A percentile compares a stretch with the other conserved stretches of the same genome.
Evolutionary conservation across 2,113 vertebrate genomes (phyloP).

Genomic region (Odobenus rosmarus): DNA sequence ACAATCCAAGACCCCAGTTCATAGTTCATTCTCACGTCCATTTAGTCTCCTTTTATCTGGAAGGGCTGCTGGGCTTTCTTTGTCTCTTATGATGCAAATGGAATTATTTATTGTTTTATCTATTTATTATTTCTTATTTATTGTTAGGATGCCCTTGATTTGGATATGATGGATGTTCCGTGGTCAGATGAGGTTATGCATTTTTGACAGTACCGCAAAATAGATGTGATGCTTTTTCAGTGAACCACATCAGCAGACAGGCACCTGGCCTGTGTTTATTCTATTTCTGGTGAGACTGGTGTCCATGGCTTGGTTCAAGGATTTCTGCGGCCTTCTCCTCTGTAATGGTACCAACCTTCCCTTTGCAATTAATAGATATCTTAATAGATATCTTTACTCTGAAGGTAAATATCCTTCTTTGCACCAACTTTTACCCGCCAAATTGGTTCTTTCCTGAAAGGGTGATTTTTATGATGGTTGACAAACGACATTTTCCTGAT

Average conservation of each 20-base stretch:
- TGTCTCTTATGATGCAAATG: fast-evolving
- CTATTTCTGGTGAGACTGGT: background rate
- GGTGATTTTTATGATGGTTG: background rate
- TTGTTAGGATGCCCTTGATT: background rate
- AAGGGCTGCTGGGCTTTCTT: no score
- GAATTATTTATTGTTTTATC: no score
- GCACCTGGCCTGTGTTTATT: background rate
- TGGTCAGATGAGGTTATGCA: background rate
- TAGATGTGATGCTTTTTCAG: background rate
- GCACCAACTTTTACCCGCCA: background rate
- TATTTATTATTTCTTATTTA: no score
- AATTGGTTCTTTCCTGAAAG: background rate
- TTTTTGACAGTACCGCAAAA: background rate
- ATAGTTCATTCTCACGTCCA: fast-evolving
- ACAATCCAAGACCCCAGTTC: background rate
- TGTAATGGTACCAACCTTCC: background rate
- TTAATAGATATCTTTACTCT: no score
- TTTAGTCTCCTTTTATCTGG: background rate
- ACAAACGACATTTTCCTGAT: background rate
- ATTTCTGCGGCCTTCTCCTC: background rate
- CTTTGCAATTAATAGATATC: background rate
- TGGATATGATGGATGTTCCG: background rate
- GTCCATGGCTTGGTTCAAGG: fast-evolving
- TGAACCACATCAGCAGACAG: background rate
- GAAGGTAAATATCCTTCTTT: background rate